Percentiles rank a stretch among this genome's conserved stretches.
These are phyloP conservation scores for Megalurothrips usitatus DNA, from an alignment of 2,888 invertebrate genomes.

Conservation along the genomic window DNA sequence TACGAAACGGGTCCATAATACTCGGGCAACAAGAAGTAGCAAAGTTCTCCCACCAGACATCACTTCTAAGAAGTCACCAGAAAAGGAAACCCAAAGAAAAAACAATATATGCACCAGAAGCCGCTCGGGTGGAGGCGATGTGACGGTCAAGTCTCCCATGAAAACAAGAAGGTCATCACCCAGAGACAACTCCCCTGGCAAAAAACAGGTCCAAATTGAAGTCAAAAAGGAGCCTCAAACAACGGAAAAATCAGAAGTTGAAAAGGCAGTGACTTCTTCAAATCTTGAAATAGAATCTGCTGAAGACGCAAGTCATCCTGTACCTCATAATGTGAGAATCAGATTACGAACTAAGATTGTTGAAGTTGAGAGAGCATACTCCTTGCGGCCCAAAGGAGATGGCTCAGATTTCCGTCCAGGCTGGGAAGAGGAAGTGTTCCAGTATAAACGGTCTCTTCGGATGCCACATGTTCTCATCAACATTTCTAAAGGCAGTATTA, in stretches of 20 bases:
- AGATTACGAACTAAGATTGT: constrained; percentile 49
- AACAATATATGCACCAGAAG: neutral
- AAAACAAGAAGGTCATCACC: neutral
- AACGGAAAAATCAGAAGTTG: neutral
- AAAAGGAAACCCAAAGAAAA: neutral
- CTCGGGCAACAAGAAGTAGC: neutral
- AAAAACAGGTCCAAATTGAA: neutral
- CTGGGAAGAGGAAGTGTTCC: constrained; percentile 79
- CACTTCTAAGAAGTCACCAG: neutral
- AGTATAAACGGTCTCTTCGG: constrained; percentile 73
- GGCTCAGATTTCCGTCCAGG: constrained; percentile 70
- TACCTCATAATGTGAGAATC: constrained; percentile 42
- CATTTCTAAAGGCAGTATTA: constrained; percentile 51
- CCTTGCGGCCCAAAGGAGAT: constrained; percentile 49
- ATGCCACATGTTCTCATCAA: constrained; percentile 78
- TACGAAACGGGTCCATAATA: neutral
- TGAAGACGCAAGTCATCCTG: neutral
- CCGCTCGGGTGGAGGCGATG: neutral
- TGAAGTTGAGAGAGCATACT: constrained; percentile 43
- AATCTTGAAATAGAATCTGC: neutral
- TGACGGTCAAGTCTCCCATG: neutral
- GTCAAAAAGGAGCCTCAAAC: neutral
- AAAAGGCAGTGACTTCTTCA: neutral
- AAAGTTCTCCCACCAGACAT: neutral
- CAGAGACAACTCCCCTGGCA: neutral